Base-by-base conservation (phyloP, 37 sponge, comb jelly and placozoan genomes). In the Oscarella lobularis region DNA sequence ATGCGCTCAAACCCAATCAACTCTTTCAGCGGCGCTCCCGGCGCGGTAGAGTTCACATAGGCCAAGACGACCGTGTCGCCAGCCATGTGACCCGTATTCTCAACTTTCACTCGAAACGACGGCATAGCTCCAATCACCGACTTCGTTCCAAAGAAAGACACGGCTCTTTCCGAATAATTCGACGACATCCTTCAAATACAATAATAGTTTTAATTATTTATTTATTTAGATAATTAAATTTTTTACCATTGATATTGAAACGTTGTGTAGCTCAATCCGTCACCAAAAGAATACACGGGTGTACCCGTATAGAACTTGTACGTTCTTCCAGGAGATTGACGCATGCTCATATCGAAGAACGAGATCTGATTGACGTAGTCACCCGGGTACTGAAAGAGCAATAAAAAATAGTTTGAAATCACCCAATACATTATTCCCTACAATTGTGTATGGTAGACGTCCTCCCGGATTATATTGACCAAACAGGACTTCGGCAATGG, bases 231-330 rank as follows among this genome's bases (percentile, higher is more conserved):
- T n/a, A n/a, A n/a, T n/a, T n/a, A n/a, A n/a, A n/a, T n/a, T n/a
- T n/a, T n/a, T n/a, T 36, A 84, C 88, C 88, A 88, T 33, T 78
- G 37, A 66, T 48, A 81, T 32, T 41, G 33, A 69, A 89, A 89
- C 0, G 80, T 79, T 30, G 86, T 85, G 81, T 85, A 89, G 41
- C 86, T 89, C 39, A 85, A 76, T 55, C 90, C 90, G 65, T 76
- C 31, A 29, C 90, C 90, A 85, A 89, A 89, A 3, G 29, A 33
- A 41, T 75, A 89, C 0, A 85, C 83, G 33, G 90, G 75, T 31
- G 41, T 80, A 2, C 83, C 90, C 34, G 81, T 85, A 76, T 85
- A 85, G 78, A 89, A 89, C 73, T 78, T 82, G 81, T 89, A 89
- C 0, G 90, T 76, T n/a, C 90, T 77, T 30, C 90, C 90, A 3